These are phyloP conservation scores for Hirundichthys speculiger DNA, from an alignment of 2,113 vertebrate genomes.

Conservation along the genomic window DNA sequence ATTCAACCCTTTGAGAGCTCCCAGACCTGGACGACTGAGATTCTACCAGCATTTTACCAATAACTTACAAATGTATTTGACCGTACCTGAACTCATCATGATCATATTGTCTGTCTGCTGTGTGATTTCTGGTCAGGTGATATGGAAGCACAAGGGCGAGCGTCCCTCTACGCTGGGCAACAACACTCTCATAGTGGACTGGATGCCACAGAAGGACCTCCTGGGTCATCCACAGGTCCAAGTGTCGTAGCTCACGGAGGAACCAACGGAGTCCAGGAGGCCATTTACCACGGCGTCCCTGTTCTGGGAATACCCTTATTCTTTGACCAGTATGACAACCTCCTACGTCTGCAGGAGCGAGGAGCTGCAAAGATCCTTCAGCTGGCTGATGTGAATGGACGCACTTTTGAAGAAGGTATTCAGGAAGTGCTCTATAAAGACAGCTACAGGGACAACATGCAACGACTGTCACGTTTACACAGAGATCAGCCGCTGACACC, in stretches of 20 bases:
- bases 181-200: constrained; percentile 74
- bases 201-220: constrained; percentile 80
- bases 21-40: too few relatives aligned
- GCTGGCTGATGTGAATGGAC: constrained; percentile 44
- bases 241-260: constrained; percentile 75
- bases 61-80: too few relatives aligned
- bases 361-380: constrained; percentile 68
- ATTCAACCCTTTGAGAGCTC: too few relatives aligned
- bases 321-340: constrained; percentile 79
- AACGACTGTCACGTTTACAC: constrained; percentile 67
- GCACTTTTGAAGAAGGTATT: constrained; percentile 56
- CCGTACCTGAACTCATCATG: neutral
- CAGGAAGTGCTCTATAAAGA: constrained; percentile 45
- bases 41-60: too few relatives aligned
- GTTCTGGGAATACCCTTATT: constrained; percentile 76
- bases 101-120: neutral
- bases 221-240: constrained; percentile 75
- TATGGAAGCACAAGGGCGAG: constrained; percentile 73
- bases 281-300: constrained; percentile 74
- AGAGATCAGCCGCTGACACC: constrained; percentile 67
- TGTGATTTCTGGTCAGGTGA: constrained; percentile 58
- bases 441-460: constrained; percentile 72
- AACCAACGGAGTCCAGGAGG: constrained; percentile 79
- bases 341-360: constrained; percentile 66
- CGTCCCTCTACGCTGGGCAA: constrained; percentile 72